Base-by-base conservation (phyloP, 2,888 invertebrate genomes). In the Stenichneumon culpator region DNA sequence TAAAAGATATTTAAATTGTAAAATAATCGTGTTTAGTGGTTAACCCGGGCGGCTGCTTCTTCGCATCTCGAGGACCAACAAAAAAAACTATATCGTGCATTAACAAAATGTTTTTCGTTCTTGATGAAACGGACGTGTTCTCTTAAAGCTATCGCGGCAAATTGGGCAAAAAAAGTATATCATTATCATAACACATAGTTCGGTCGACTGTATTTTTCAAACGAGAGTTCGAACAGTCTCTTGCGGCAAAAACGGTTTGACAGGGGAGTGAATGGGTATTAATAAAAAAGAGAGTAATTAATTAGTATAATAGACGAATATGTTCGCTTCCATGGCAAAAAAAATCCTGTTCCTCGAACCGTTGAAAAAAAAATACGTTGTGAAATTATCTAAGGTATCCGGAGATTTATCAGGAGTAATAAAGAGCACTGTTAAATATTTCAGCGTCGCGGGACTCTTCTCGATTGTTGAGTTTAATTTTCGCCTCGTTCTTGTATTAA, bases 31-130 rank as follows among this genome's bases (percentile, higher is more conserved):
- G 73, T 78, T 79, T 75, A 69, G 50, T 78, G 36, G 79, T 28
- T 67, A 47, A 67, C 54, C 19, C 57, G 28, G 44, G 70, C 54
- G 67, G 47, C 44, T 73, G 68, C 50, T 52, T 79, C 70, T 81
- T 82, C 63, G 67, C 78, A 75, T 81, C 52, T 54, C 68, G 63
- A 79, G 86, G 82, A 86, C 84, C 82, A 84, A 86, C 72, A 72
- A 39, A 19, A 60, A 60, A 39, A 82, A 69, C n/a, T 83, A 25
- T 39, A 36, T 79, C 52, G 25, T 69, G 73, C 14, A 57, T 68
- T 57, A 39, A 70, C n/a, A 63, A 50, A 11, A 44, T 63, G 57
- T 28, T 75, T 47, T 65, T 50, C 65, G 54, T 63, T 78, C 50
- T 36, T n/a, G 63, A 79, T 63, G 60, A 36, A 79, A 80, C 39